phyloP scores from a whole-genome alignment of 2,888 invertebrate genomes.

The Phengaris alcon region DNA sequence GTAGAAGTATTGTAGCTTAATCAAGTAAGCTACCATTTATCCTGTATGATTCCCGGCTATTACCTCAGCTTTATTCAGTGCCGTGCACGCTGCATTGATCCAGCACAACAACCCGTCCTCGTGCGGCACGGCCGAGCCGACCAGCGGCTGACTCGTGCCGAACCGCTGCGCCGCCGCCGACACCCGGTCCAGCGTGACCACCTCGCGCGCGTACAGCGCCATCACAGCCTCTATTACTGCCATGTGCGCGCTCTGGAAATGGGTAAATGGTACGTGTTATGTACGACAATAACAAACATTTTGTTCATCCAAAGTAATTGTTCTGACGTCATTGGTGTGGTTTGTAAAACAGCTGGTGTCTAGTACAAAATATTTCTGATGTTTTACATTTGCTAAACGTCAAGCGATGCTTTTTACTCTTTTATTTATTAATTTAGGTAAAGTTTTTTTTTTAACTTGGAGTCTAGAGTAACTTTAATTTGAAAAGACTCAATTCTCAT shows the following conservation, averaged over 20 bases:
- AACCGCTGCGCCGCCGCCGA: slow-evolving; percentile 91
- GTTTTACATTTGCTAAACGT: too few species aligned
- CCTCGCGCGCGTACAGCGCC: slow-evolving; percentile 95
- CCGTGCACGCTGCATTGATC: slow-evolving; percentile 92
- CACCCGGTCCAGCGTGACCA: slow-evolving; percentile 92
- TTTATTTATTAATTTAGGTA: too few species aligned
- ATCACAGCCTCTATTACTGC: slow-evolving; percentile 97
- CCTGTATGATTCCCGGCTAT: neutral
- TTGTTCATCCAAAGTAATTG: too few species aligned
- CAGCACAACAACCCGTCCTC: slow-evolving; percentile 92
- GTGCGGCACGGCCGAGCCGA: slow-evolving; percentile 78
- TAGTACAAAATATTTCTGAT: too few species aligned
- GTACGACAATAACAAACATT: neutral
- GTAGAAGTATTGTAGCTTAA: too few species aligned
- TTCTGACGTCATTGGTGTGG: too few species aligned
- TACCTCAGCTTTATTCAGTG: slow-evolving; percentile 81
- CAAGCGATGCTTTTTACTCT: too few species aligned
- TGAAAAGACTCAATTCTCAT: too few species aligned
- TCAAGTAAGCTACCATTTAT: too few species aligned
- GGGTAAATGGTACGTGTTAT: neutral
- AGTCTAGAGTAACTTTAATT: too few species aligned
- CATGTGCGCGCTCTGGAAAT: slow-evolving; percentile 94
- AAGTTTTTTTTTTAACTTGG: too few species aligned
- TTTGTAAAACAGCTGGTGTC: too few species aligned
- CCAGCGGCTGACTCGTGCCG: slow-evolving; percentile 67